Percentiles rank a stretch among this genome's conserved stretches.
phyloP scores from a whole-genome alignment of 2,888 invertebrate species.

The Lasioglossum calceatum region DNA sequence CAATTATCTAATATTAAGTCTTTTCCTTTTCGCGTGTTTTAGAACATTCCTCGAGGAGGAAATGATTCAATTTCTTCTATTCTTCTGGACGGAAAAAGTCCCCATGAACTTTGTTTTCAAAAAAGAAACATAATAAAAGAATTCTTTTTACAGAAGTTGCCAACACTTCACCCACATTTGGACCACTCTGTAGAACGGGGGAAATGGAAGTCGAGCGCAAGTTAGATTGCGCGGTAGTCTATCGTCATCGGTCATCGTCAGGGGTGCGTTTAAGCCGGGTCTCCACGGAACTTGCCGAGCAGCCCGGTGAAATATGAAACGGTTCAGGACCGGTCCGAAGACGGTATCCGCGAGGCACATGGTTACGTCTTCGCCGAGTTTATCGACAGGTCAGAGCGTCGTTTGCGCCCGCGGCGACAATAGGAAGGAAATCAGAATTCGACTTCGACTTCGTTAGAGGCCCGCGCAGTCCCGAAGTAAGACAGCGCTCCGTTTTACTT shows the following conservation, averaged over 20 bases:
- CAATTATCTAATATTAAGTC: too few relatives aligned
- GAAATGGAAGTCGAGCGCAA: neutral
- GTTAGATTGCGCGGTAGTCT: neutral
- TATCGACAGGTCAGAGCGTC: slow-evolving; percentile 1
- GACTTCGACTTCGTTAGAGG: slow-evolving; percentile 15
- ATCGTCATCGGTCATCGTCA: slow-evolving; percentile 4
- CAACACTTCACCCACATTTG: too few relatives aligned
- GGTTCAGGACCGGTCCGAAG: neutral
- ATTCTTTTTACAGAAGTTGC: too few relatives aligned
- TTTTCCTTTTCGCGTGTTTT: too few relatives aligned
- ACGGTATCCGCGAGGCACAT: neutral
- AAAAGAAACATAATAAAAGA: too few relatives aligned
- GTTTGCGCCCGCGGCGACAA: slow-evolving; percentile 9
- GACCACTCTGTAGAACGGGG: too few relatives aligned
- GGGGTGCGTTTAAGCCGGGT: neutral
- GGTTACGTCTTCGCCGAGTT: neutral
- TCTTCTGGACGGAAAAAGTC: too few relatives aligned
- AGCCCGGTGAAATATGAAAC: neutral
- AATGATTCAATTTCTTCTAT: too few relatives aligned
- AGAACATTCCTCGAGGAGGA: too few relatives aligned
- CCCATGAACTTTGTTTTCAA: too few relatives aligned
- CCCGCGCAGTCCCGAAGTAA: slow-evolving; percentile 24
- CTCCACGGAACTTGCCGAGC: neutral
- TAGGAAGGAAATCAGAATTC: slow-evolving; percentile 1
- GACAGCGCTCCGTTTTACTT: slow-evolving; percentile 46